Evolutionary conservation across 2,888 invertebrate species (phyloP), one percentile per base, ranked within the genome.

Genomic region (Euclidia mi): DNA sequence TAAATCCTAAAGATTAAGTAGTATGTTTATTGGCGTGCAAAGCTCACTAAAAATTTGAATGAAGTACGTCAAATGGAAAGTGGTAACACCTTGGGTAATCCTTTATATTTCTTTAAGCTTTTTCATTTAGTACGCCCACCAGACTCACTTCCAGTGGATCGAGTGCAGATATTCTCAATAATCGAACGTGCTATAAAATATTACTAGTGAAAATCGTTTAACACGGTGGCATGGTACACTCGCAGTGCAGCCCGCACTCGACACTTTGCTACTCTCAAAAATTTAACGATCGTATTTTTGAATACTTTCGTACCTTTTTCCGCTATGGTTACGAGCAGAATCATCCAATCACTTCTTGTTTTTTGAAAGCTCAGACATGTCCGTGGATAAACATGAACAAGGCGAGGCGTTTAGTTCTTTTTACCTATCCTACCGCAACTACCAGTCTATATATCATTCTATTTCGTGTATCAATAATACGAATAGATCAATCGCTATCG

Each of bases 231-330:
- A 12, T 17, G 17, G 20, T 51, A 34, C 31, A 18, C 40, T 10
- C 20, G 20, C 43, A 28, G 10, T 40, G 12, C 18, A n/a, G 18
- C 2, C 35, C 14, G 11, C 28, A 14, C 29, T 40, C 20, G 48
- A 31, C 40, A 20, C 20, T 40, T 32, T 31, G 18, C 31, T 40
- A 29, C 32, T 32, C 20, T 53, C 12, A 12, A 46, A 43, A 29
- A 56, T 42, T 50, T 60, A 48, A 55, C 51, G 56, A 48, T 50
- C 41, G 49, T 41, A 56, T 67, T 67, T 60, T 71, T 70, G 63
- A 75, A 79, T 78, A 71, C 46, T 43, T 51, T 55, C 40, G 20
- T n/a, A 34, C 35, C 25, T 37, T 46, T 43, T 38, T 48, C 42
- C 25, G 15, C 25, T 7, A 31, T 9, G 31, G 43, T 43, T n/a